Percentiles rank a stretch among this genome's conserved stretches.
Conservation (phyloP, 2,797 vertebrate genomes). For the Pangasius djambal region DNA sequence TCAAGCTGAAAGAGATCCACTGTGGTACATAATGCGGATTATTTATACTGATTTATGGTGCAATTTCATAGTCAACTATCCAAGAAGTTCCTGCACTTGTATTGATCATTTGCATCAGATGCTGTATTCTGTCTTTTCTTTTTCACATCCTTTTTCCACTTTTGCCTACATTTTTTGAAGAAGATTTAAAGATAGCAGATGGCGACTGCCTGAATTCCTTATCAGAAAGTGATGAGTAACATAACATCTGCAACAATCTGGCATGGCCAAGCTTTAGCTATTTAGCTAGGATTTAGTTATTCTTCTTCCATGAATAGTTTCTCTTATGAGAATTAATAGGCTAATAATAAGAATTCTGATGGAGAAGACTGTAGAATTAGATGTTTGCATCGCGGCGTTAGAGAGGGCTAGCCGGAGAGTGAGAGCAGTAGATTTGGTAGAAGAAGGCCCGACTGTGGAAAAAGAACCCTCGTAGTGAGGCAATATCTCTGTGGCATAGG, state of each 20-base stretch:
- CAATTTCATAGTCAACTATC: neutral
- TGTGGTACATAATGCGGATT: neutral
- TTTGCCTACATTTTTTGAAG: neutral
- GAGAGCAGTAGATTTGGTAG: neutral
- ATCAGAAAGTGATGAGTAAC: neutral
- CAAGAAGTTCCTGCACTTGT: neutral
- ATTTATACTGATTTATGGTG: neutral
- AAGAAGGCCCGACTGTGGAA: neutral
- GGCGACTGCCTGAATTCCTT: neutral
- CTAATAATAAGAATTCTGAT: neutral
- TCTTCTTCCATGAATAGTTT: too few species aligned
- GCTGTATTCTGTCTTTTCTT: neutral
- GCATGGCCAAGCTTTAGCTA: neutral
- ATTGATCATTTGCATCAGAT: neutral
- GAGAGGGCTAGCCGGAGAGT: neutral
- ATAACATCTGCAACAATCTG: neutral
- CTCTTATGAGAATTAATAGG: too few species aligned
- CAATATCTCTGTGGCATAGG: neutral
- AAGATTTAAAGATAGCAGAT: neutral
- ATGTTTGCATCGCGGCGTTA: neutral
- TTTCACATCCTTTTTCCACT: neutral
- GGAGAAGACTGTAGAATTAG: neutral
- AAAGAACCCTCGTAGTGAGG: neutral
- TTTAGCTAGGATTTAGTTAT: too few species aligned
- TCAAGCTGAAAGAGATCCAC: neutral